Evolutionary conservation across 1,140 invertebrate genomes (phyloP).

Genomic region (Drosophila jambulina): DNA sequence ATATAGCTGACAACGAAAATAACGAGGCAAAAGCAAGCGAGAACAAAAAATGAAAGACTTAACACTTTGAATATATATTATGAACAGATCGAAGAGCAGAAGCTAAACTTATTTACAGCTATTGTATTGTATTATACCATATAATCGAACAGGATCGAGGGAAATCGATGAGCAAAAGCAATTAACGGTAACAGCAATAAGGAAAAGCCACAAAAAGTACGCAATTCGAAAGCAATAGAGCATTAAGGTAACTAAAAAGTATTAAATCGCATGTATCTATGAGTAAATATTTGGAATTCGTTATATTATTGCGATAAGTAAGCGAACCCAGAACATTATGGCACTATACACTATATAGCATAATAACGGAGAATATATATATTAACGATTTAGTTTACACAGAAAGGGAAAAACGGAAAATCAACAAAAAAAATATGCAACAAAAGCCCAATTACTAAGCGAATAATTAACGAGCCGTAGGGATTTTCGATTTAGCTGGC

Average conservation of each 20-base stretch:
- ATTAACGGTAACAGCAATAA: constrained; percentile 56
- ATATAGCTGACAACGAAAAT: constrained; percentile 52
- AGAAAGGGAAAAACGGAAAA: constrained; percentile 7
- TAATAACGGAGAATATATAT: constrained; percentile 39
- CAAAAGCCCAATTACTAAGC: constrained; percentile 22
- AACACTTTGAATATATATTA: constrained; percentile 79
- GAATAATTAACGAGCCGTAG: constrained; percentile 65
- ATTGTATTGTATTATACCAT: constrained; percentile 68
- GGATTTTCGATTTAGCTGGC: constrained; percentile 74
- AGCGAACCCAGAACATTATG: constrained; percentile 68
- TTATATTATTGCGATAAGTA: constrained; percentile 79
- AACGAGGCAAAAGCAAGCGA: constrained; percentile 52
- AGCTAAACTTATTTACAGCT: constrained; percentile 74
- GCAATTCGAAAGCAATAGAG: constrained; percentile 58
- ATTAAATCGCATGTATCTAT: constrained; percentile 75
- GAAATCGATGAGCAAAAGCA: constrained; percentile 31
- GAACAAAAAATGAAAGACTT: constrained; percentile 82
- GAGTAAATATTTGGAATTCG: constrained; percentile 78
- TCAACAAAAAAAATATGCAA: constrained; percentile 35
- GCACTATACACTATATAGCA: constrained; percentile 72
- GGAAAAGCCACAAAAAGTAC: constrained; percentile 44
- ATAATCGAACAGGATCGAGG: constrained; percentile 42
- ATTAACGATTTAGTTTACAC: constrained; percentile 61
- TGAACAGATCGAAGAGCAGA: constrained; percentile 34
- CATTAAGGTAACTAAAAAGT: constrained; percentile 71